These are phyloP conservation scores for Limnephilus rhombicus DNA, from an alignment of 2,888 invertebrate species.

Conservation along the genomic window DNA sequence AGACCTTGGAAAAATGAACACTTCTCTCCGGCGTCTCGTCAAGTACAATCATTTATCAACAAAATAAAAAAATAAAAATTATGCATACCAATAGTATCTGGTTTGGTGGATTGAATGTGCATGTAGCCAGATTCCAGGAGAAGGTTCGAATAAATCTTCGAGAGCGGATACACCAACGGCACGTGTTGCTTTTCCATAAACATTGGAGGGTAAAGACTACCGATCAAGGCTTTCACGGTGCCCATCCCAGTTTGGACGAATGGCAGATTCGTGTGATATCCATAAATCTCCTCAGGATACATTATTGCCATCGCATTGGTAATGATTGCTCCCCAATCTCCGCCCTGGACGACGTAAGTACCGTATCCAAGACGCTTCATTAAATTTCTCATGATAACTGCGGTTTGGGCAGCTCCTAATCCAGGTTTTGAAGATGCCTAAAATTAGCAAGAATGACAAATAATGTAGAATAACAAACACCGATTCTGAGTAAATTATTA, in stretches of 20 bases:
- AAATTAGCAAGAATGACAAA: not conserved
- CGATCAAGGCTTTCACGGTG: constrained; percentile 72
- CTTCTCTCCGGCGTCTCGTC: not conserved
- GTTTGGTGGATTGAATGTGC: constrained; percentile 89
- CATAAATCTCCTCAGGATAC: constrained; percentile 77
- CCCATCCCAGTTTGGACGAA: constrained; percentile 68
- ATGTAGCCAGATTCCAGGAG: constrained; percentile 80
- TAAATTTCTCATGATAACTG: constrained; percentile 77
- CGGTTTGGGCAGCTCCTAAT: constrained; percentile 73
- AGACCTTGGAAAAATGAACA: too few species aligned
- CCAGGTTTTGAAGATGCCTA: constrained; percentile 72
- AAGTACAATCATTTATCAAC: not conserved
- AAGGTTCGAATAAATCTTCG: constrained; percentile 68
- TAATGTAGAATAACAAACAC: not conserved
- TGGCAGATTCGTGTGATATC: constrained; percentile 76
- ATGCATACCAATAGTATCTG: constrained; percentile 87
- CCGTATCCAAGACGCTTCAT: constrained; percentile 80
- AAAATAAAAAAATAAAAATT: not conserved
- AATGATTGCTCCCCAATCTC: constrained; percentile 85
- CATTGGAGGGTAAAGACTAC: constrained; percentile 76
- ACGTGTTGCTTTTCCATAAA: constrained; percentile 74
- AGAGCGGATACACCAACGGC: constrained; percentile 77
- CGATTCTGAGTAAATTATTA: not conserved
- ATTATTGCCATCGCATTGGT: constrained; percentile 78
- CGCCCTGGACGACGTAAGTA: constrained; percentile 81